Percentiles rank a stretch among this genome's conserved stretches.
Conservation (phyloP, 2,888 invertebrate genomes). For the Tetragnatha montana region DNA sequence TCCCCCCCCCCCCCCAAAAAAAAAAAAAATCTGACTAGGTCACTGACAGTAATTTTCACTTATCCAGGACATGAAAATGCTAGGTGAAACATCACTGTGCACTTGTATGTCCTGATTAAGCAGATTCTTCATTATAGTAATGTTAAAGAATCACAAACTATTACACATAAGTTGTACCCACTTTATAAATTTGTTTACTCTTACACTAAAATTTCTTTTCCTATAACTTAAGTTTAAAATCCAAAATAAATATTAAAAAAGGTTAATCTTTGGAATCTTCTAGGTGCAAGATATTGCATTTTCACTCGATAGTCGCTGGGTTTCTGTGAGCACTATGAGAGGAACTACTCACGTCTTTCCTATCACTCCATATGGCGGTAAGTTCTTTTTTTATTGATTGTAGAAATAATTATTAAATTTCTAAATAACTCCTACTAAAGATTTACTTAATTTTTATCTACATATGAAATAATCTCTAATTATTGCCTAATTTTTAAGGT, state of each 20-base stretch:
- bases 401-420: not conserved
- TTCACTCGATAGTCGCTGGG: conserved; percentile 94
- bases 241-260: not conserved
- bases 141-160: no score
- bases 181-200: no score
- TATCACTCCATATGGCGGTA: conserved; percentile 93
- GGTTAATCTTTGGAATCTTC: conserved; percentile 19
- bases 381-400: conserved; percentile 50
- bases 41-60: no score
- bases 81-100: no score
- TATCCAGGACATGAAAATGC: no score
- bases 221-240: not conserved
- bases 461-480: not conserved
- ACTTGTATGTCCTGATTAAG: no score
- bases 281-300: conserved; percentile 89
- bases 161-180: no score
- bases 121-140: no score
- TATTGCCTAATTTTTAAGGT: conserved; percentile 77
- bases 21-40: no score
- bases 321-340: conserved; percentile 93
- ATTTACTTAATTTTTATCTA: not conserved
- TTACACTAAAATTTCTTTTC: not conserved
- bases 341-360: conserved; percentile 99
- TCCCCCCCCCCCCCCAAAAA: no score
- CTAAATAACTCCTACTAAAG: not conserved